These are phyloP conservation scores for Ornithorhynchus anatinus DNA, from an alignment of 2,113 vertebrate genomes.

Conservation along the genomic window DNA sequence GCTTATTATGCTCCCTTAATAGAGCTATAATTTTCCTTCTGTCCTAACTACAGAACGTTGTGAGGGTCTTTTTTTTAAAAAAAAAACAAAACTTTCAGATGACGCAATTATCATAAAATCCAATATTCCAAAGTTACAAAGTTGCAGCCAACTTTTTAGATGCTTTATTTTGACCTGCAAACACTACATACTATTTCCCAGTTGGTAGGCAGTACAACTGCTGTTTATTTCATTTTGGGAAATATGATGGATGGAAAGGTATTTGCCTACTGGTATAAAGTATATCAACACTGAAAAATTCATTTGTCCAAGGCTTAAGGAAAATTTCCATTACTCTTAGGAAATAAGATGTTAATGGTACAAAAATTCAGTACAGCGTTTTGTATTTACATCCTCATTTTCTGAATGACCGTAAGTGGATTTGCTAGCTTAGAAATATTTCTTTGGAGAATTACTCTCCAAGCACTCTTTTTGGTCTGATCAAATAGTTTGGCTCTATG, in stretches of 20 bases:
- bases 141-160: constrained; percentile 21
- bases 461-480: background rate
- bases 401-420: background rate
- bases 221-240: constrained; percentile 8
- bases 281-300: background rate
- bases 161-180: constrained; percentile 13
- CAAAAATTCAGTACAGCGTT: background rate
- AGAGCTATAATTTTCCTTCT: constrained; percentile 54
- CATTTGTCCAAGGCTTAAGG: constrained; percentile 1
- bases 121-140: constrained; percentile 36
- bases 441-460: background rate
- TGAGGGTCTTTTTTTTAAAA: constrained; percentile 31
- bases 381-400: background rate
- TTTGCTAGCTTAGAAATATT: background rate
- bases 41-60: constrained; percentile 39
- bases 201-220: background rate
- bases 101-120: constrained; percentile 39
- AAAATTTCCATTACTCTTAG: background rate
- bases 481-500: background rate
- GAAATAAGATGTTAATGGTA: background rate
- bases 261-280: background rate
- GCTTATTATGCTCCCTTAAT: constrained; percentile 50
- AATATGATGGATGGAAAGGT: background rate
- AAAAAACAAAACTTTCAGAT: constrained; percentile 38
- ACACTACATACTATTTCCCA: constrained; percentile 1